Evolutionary conservation across 2,888 invertebrate species (phyloP), one percentile per base, ranked within the genome.

Genomic region (Phasia obesa): DNA sequence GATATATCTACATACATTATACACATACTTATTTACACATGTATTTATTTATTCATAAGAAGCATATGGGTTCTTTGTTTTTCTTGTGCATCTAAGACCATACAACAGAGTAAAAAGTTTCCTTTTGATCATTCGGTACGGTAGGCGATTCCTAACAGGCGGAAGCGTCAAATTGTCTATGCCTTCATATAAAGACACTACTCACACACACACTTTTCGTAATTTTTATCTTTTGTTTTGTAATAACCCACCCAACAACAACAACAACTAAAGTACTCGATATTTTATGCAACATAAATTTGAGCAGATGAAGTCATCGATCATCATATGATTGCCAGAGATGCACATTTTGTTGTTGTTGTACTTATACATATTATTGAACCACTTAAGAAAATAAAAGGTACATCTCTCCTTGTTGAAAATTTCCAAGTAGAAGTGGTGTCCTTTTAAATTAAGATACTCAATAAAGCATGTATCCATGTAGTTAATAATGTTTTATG

Each of bases 81-180:
- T 71, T 35, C 15, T 76, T 64, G 9, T 0, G 17, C 21, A 71
- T 64, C 44, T 38, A 65, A 51, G 42, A 51, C 42, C 44, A 65
- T 13, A 27, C 19, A 65, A 67, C 21, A 59, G 15, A 19, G 19
- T 49, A 62, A 38, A 42, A 47, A 62, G 49, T 44, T 51, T 51
- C 64, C 55, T 53, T 67, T 64, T 73, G 70, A 77, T 69, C 60
- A 70, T 77, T 69, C 73, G 67, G 27, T 55, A 53, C 53, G 86
- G 86, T 86, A 88, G 87, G 88, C 87, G 88, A 86, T 62, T 85
- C 59, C 60, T 57, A 71, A 86, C 85, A 87, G 77, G 84, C 88
- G 90, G 89, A 90, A 89, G 90, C 89, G 90, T 89, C 89, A 85
- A 87, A 89, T 89, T 89, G 90, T 89, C 89, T 89, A 88, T 87